Conservation (phyloP, 2,113 vertebrate species). For the Numenius arquata region DNA sequence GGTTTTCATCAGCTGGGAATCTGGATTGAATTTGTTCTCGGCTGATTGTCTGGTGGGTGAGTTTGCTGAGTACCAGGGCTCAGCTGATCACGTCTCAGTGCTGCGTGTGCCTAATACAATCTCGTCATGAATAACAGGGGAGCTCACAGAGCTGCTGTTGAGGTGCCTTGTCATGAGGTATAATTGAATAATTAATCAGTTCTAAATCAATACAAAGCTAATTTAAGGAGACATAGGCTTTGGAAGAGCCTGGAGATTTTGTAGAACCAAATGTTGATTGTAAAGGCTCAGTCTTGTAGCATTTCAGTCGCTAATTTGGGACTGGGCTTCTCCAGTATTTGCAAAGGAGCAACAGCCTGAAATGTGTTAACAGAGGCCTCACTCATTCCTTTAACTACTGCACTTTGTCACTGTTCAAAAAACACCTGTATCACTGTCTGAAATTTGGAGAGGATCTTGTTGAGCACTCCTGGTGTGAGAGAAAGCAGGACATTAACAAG, state of each 20-base stretch:
- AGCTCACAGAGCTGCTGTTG: neutral
- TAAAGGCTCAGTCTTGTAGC: neutral
- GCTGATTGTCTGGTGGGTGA: neutral
- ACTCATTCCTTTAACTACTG: neutral
- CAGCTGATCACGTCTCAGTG: neutral
- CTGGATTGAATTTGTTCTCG: neutral
- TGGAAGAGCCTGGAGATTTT: neutral
- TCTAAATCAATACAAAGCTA: conserved; percentile 9
- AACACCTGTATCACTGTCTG: neutral
- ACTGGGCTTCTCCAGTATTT: neutral
- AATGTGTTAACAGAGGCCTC: neutral
- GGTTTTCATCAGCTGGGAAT: conserved; percentile 38
- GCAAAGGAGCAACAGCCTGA: neutral
- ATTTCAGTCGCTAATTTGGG: neutral
- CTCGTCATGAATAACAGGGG: neutral
- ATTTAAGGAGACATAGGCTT: neutral
- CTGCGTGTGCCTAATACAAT: neutral
- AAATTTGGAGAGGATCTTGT: neutral
- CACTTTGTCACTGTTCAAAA: neutral
- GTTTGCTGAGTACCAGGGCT: neutral
- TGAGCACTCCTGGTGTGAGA: neutral
- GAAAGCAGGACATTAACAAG: neutral
- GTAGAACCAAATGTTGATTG: neutral
- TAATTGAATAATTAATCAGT: conserved; percentile 26
- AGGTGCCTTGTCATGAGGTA: neutral